These are phyloP conservation scores for Athene noctua DNA, from an alignment of 2,113 vertebrate species.

Conservation along the genomic window DNA sequence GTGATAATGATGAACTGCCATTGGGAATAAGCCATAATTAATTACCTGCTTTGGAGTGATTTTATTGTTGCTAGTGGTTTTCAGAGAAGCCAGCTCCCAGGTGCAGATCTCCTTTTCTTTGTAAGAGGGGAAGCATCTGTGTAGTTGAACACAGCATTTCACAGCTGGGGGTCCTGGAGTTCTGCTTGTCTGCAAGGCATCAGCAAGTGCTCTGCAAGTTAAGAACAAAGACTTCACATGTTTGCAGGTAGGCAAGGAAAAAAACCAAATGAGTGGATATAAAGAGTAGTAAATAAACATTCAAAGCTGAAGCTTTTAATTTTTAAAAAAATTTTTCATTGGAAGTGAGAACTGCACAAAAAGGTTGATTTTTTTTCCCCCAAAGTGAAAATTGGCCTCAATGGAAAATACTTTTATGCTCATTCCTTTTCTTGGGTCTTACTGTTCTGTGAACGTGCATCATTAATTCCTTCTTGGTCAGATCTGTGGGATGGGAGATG, in stretches of 20 bases:
- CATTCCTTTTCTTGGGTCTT: background rate
- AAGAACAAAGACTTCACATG: background rate
- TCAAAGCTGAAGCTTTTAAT: background rate
- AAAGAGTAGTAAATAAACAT: background rate
- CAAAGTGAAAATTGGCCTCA: background rate
- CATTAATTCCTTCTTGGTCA: background rate
- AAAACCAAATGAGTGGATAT: background rate
- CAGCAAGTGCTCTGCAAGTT: background rate
- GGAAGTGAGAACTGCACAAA: background rate
- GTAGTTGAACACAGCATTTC: background rate
- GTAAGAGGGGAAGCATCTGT: background rate
- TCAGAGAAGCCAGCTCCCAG: background rate
- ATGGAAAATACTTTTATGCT: background rate
- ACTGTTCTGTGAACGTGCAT: background rate
- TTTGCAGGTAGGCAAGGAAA: background rate
- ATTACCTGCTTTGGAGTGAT: background rate
- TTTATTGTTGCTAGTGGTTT: background rate
- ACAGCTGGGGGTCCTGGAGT: background rate
- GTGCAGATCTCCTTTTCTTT: background rate
- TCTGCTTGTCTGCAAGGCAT: background rate
- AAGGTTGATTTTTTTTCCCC: fast-evolving
- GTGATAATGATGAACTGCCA: background rate
- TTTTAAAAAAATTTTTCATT: too few relatives aligned
- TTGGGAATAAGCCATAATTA: background rate
- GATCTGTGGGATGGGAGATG: background rate